Evolutionary conservation across 2,888 invertebrate genomes (phyloP).

Genomic region (Orthosia incerta): DNA sequence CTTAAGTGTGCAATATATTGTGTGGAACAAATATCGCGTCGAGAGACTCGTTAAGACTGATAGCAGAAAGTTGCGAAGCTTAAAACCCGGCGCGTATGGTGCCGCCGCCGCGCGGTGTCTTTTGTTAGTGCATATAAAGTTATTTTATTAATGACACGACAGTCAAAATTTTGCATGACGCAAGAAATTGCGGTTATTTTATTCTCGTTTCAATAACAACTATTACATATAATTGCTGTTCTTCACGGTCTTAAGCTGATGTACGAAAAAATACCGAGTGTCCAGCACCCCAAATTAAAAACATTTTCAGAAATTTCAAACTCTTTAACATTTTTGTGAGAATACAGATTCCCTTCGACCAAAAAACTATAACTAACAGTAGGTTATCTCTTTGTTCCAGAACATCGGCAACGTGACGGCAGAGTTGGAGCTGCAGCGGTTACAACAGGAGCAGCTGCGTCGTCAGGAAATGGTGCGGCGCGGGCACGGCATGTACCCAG

Average conservation of each 20-base stretch:
- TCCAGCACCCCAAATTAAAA: neutral
- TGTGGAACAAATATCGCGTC: constrained; percentile 83
- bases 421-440: constrained; percentile 93
- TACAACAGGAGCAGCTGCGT: constrained; percentile 92
- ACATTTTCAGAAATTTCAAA: constrained; percentile 7
- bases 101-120: constrained; percentile 56
- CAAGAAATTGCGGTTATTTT: constrained; percentile 40
- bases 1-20: constrained; percentile 87
- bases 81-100: constrained; percentile 67
- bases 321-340: neutral
- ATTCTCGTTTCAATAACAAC: constrained; percentile 32
- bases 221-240: constrained; percentile 6
- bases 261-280: neutral
- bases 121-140: constrained; percentile 65
- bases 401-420: constrained; percentile 87
- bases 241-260: constrained; percentile 18
- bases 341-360: neutral
- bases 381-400: constrained; percentile 74
- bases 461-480: constrained; percentile 90
- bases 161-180: constrained; percentile 42
- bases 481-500: constrained; percentile 88
- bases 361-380: constrained; percentile 1
- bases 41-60: constrained; percentile 83
- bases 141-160: constrained; percentile 64
- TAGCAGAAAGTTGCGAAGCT: constrained; percentile 78